Conservation (phyloP, 2,113 vertebrate species). For the Montifringilla adamsi region DNA sequence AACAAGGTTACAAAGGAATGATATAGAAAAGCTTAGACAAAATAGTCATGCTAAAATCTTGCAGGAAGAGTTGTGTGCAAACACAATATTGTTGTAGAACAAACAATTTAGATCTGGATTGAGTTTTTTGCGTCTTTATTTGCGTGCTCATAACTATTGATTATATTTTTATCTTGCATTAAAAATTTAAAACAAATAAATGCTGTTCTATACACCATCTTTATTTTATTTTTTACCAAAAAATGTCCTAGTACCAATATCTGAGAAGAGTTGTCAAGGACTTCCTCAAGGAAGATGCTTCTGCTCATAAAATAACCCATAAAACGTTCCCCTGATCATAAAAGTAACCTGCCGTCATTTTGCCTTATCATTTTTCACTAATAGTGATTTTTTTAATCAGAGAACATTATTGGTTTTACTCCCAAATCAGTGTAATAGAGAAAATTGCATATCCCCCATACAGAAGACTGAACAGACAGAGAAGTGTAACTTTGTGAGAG, state of each 20-base stretch:
- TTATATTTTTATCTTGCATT: background rate
- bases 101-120: background rate
- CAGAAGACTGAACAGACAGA: background rate
- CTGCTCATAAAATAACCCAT: background rate
- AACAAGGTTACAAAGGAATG: background rate
- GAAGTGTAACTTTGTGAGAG: background rate
- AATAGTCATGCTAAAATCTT: background rate
- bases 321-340: background rate
- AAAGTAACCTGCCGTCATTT: background rate
- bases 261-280: background rate
- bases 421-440: background rate
- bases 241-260: background rate
- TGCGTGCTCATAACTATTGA: background rate
- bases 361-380: background rate
- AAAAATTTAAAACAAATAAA: background rate
- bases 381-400: background rate
- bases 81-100: background rate
- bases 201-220: background rate
- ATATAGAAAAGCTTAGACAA: background rate
- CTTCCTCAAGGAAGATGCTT: background rate
- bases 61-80: background rate
- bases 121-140: background rate
- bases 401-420: background rate
- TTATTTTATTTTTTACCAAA: background rate
- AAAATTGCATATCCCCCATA: background rate